These are phyloP conservation scores for Stenodema calcarata DNA, from an alignment of 2,888 invertebrate species.

Conservation along the genomic window DNA sequence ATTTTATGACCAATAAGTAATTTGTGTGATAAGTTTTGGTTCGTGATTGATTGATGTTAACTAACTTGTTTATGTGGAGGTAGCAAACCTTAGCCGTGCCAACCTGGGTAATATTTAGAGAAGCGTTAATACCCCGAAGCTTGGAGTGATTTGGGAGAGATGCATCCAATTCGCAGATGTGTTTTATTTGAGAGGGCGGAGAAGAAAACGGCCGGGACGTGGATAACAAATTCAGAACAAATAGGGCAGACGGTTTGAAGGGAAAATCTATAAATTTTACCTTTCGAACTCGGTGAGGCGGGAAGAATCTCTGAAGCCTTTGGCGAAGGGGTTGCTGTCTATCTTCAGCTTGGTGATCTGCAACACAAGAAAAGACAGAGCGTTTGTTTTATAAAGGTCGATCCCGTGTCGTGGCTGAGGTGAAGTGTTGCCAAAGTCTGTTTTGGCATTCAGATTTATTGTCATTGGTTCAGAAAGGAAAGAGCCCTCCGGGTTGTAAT, in stretches of 20 bases:
- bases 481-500: neutral
- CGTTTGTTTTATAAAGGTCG: slow-evolving; percentile 43
- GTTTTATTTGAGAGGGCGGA: neutral
- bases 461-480: slow-evolving; percentile 18
- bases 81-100: no score
- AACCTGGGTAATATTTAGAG: neutral
- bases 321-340: slow-evolving; percentile 85
- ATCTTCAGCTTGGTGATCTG: slow-evolving; percentile 83
- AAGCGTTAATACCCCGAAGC: neutral
- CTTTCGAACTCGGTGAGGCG: slow-evolving; percentile 77
- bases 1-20: no score
- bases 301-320: slow-evolving; percentile 82
- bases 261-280: slow-evolving; percentile 61
- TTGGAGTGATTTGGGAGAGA: neutral
- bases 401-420: neutral
- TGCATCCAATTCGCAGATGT: neutral
- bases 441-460: slow-evolving; percentile 47
- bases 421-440: slow-evolving; percentile 42
- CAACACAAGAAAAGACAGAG: slow-evolving; percentile 54
- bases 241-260: slow-evolving; percentile 28
- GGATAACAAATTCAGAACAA: slow-evolving; percentile 33
- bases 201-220: neutral
- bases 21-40: no score
- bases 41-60: no score
- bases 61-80: no score